These are phyloP conservation scores for Proterorhinus semilunaris DNA, from an alignment of 2,113 vertebrate genomes.

Conservation along the genomic window DNA sequence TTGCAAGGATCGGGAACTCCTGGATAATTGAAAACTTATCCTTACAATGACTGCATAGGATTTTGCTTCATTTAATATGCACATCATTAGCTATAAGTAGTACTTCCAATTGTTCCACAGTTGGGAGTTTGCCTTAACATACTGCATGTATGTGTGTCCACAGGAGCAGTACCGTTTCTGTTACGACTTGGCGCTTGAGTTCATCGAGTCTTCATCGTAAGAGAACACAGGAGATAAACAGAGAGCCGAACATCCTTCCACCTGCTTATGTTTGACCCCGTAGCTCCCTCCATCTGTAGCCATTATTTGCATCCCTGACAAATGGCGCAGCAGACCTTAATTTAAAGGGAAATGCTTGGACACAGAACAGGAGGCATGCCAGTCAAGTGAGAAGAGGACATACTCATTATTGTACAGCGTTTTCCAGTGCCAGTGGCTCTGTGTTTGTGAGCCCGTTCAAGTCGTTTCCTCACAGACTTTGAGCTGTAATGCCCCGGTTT, in stretches of 20 bases:
- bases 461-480: constrained; percentile 45
- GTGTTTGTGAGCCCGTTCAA: constrained; percentile 47
- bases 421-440: constrained; percentile 58
- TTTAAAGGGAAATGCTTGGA: constrained; percentile 43
- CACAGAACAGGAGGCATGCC: constrained; percentile 15
- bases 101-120: neutral
- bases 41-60: neutral
- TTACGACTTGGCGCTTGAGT: constrained; percentile 94
- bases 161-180: constrained; percentile 99
- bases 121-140: neutral
- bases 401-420: constrained; percentile 63
- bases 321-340: constrained; percentile 11
- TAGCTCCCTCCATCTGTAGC: constrained; percentile 34
- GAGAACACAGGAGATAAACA: constrained; percentile 29
- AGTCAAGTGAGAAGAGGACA: constrained; percentile 12
- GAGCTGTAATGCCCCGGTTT: constrained; percentile 52
- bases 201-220: constrained; percentile 94
- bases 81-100: neutral
- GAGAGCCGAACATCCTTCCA: constrained; percentile 37
- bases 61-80: neutral
- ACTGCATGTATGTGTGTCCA: constrained; percentile 6
- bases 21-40: neutral
- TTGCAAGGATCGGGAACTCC: too few relatives aligned
- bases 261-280: constrained; percentile 36
- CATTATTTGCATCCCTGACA: constrained; percentile 28